Conservation (phyloP, 2,113 vertebrate species). For the Falco punctatus region DNA sequence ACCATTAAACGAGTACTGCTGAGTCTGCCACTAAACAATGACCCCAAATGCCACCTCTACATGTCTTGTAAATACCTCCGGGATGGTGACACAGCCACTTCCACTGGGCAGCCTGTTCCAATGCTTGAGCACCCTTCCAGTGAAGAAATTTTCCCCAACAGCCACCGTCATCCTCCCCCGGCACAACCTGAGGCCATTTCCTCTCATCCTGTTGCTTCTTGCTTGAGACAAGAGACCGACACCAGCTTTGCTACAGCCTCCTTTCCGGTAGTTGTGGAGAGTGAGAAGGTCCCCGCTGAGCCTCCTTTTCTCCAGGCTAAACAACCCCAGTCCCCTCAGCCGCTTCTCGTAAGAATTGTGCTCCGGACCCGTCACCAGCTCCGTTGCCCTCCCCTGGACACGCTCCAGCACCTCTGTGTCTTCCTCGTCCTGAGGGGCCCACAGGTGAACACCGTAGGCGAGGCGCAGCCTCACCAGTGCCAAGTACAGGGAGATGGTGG, state of each 20-base stretch:
- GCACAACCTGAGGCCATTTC: background rate
- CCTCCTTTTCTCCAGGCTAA: background rate
- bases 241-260: no score
- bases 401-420: fast-evolving
- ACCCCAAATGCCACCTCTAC: no score
- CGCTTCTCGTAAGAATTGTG: background rate
- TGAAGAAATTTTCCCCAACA: background rate
- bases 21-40: background rate
- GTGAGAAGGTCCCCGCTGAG: fast-evolving
- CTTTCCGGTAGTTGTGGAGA: background rate
- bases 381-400: background rate
- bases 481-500: no score
- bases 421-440: no score
- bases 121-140: background rate
- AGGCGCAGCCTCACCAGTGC: no score
- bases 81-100: background rate
- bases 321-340: background rate
- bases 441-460: no score
- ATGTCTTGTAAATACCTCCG: background rate
- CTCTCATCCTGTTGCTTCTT: no score
- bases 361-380: background rate
- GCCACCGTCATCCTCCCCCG: background rate
- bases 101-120: background rate
- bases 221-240: no score
- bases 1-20: background rate